Percentiles rank a stretch among this genome's conserved stretches.
Evolutionary conservation across 1,140 invertebrate species (phyloP).

Genomic region (Tetragonula clypearis): DNA sequence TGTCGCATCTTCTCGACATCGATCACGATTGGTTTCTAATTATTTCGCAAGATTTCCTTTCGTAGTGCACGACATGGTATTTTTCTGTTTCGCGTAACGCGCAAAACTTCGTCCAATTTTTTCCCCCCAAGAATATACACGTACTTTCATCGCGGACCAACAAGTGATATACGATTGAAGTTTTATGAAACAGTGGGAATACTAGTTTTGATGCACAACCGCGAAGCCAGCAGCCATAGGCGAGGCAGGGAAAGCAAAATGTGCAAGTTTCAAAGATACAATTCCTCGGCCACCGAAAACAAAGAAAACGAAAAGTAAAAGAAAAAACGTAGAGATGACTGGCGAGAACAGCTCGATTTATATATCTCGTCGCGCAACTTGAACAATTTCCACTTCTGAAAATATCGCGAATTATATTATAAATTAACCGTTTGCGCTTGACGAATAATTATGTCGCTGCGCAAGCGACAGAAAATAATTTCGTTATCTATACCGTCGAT

Average conservation of each 20-base stretch:
- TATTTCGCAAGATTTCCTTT: background rate
- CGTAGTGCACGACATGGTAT: background rate
- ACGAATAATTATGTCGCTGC: no score
- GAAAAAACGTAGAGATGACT: no score
- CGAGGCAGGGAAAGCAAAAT: no score
- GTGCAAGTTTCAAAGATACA: background rate
- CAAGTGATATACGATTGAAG: constrained; percentile 24
- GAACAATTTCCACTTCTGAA: background rate
- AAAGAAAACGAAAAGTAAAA: background rate
- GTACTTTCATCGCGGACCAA: constrained; percentile 1
- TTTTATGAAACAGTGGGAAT: constrained; percentile 8
- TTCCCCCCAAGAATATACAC: background rate
- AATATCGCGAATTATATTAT: background rate
- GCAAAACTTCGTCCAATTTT: background rate
- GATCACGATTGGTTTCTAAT: background rate
- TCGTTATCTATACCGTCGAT: no score
- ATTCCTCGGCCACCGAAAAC: background rate
- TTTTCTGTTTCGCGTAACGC: background rate
- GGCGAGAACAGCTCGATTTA: background rate
- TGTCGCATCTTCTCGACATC: no score
- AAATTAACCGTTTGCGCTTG: background rate
- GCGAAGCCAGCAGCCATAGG: background rate
- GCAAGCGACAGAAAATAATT: no score
- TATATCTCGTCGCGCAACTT: background rate
- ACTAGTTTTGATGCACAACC: constrained; percentile 10